Conservation (phyloP, 2,113 vertebrate species). For the Thamnaconus septentrionalis region DNA sequence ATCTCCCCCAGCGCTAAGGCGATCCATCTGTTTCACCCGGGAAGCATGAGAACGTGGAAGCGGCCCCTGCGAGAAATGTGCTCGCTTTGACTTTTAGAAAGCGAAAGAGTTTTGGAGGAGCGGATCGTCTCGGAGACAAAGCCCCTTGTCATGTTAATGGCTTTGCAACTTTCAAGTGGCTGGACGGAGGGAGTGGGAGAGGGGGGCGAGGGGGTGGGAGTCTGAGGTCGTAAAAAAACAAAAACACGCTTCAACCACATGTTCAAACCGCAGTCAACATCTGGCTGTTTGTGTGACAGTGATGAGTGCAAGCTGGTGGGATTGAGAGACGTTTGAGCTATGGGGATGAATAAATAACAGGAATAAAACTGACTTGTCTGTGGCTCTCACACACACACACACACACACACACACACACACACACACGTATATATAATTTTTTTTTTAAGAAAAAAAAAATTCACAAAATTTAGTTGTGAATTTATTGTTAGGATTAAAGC, state of each 20-base stretch:
- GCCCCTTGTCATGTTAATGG: constrained; percentile 48
- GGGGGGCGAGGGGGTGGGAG: constrained; percentile 1
- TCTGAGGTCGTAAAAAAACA: not conserved
- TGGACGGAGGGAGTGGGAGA: constrained; percentile 2
- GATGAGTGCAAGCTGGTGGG: constrained; percentile 1
- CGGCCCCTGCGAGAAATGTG: too few relatives aligned
- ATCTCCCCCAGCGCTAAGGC: too few relatives aligned
- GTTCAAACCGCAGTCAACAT: constrained; percentile 29
- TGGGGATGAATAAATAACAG: constrained; percentile 2
- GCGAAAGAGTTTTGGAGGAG: constrained; percentile 1
- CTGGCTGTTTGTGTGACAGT: constrained; percentile 7
- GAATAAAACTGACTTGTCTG: not conserved
- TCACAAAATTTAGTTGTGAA: too few relatives aligned
- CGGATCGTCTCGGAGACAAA: constrained; percentile 38
- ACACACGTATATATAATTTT: too few relatives aligned
- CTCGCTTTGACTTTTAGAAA: not conserved
- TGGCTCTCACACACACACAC: not conserved
- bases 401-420: too few relatives aligned
- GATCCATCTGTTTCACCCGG: too few relatives aligned
- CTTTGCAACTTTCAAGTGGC: constrained; percentile 21
- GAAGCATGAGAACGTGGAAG: too few relatives aligned
- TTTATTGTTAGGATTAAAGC: too few relatives aligned
- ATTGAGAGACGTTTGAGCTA: constrained; percentile 1
- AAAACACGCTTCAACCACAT: constrained; percentile 29
- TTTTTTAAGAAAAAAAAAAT: too few relatives aligned